Base-by-base conservation (phyloP, 2,888 invertebrate genomes). In the Drosophila gaucha region DNA sequence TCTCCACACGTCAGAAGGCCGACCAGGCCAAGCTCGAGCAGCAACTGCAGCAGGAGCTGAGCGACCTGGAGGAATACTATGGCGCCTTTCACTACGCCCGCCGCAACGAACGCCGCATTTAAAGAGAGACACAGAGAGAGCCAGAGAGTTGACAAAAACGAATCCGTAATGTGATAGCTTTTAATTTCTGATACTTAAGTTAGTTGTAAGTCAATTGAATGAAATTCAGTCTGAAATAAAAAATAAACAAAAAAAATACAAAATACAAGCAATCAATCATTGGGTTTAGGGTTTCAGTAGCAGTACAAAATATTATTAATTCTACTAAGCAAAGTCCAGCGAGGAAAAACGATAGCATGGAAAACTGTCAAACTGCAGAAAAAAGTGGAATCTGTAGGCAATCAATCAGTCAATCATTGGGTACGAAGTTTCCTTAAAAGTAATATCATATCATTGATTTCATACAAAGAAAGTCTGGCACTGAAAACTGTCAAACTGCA, bases 61-160 rank as follows among this genome's bases (percentile, higher is more conserved):
- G 58, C 46, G 85, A 86, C 31, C 64, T 88, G 46, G 67, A 88
- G 67, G 88, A 86, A 3, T 86, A 85, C 71, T 86, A 86, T 6
- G 88, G 87, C 4, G 79, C 63, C 12, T 88, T 88, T 14, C 63
- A 84, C 46, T 84, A 64, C 51, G 76, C 88, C 3, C 67, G 66
- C 2, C 74, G 70, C 47, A 76, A 69, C 52, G 82, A 83, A 14
- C 59, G 82, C n/a, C 85, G 78, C 62, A 41, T 84, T 28, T 79
- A 30, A 1, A 24, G 24, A 26, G 8, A n/a, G 18, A 6, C n/a
- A 39, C n/a, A 22, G 16, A 26, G 3, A 16, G 2, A 26, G 8
- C 9, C 8, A n/a, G 3, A 26, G 16, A 26, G 18, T 28, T 26
- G 43, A 44, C 24, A 26, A 38, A 16, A n/a, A 6, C 16, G 4